Conservation (phyloP, 2,888 invertebrate species). For the Diogma glabrata region DNA sequence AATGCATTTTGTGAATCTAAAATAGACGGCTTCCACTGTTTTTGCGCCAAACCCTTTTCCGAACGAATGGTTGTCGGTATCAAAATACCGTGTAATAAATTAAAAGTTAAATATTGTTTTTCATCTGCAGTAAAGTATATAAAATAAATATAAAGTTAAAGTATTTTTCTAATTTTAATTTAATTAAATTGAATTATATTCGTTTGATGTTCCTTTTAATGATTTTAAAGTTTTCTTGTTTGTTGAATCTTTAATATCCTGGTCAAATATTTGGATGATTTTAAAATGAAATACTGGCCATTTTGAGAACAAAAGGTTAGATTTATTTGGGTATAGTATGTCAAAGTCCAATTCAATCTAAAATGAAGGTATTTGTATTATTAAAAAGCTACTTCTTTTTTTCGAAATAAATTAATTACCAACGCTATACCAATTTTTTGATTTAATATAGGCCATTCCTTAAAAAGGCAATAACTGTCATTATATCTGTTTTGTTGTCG, state of each 20-base stretch:
- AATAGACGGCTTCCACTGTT: constrained; percentile 3
- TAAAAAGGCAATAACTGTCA: background rate
- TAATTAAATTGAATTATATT: too few relatives aligned
- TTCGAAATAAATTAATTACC: too few relatives aligned
- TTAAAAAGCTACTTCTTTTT: too few relatives aligned
- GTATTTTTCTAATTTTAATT: too few relatives aligned
- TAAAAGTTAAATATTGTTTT: background rate
- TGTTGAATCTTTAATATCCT: background rate
- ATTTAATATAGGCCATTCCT: background rate
- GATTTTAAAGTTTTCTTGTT: background rate
- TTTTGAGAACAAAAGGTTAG: background rate
- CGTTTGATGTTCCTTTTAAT: background rate
- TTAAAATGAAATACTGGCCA: constrained; percentile 2
- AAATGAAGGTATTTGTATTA: too few relatives aligned
- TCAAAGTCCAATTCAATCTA: constrained; percentile 6
- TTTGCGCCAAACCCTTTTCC: too few relatives aligned
- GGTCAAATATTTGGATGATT: background rate
- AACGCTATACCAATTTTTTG: constrained; percentile 3
- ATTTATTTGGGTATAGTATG: background rate
- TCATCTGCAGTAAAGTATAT: background rate
- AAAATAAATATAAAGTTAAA: background rate
- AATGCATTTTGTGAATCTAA: constrained; percentile 7
- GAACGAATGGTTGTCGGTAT: background rate
- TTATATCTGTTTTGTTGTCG: background rate
- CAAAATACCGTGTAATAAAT: background rate